Evolutionary conservation across 2,113 vertebrate species (phyloP), one percentile per base, ranked within the genome.

Genomic region (Haemorhous mexicanus): DNA sequence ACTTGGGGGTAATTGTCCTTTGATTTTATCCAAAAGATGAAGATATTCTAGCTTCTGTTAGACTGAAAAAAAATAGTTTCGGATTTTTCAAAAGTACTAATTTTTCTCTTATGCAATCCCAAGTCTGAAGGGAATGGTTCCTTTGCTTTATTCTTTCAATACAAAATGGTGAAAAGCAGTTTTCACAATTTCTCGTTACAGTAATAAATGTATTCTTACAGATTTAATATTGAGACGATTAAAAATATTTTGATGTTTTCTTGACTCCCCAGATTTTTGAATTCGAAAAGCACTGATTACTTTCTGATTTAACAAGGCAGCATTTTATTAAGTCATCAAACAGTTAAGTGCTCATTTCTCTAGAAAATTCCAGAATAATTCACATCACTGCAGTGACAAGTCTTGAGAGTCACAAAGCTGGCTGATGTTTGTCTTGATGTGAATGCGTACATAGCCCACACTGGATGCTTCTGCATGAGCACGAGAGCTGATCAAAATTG

Each of bases 401-500:
- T 16, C 41, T 77, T 43, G 23, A 58, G 11, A 81, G 26, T 61
- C 41, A 72, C 12, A 63, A 64, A 82, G 23, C 11, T 47, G 24
- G 3, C 23, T 0, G 1, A 5, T 84, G 28, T 21, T 78, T 78
- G 8, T 24, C 37, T 56, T 64, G 17, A 9, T 89, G 47, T 9
- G 2, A 88, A 67, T 2, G 5, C 39, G 10, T 26, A 17, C 26
- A 16, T 33, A 79, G 66, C 18, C 23, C 33, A 22, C 32, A 16
- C 13, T 41, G 27, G 18, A 41, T 75, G 17, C 7, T 75, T 64
- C 37, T 77, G 11, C 32, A 73, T 0, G 2, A 85, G 24, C 2
- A 0, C 13, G 28, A 55, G 15, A 79, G 6, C 4, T 5, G 2
- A 63, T n/a, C 14, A n/a, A 23, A 70, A 55, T 22, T 3, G 0